These are phyloP conservation scores for Diuraphis noxia DNA, from an alignment of 1,140 invertebrate genomes.

Conservation along the genomic window DNA sequence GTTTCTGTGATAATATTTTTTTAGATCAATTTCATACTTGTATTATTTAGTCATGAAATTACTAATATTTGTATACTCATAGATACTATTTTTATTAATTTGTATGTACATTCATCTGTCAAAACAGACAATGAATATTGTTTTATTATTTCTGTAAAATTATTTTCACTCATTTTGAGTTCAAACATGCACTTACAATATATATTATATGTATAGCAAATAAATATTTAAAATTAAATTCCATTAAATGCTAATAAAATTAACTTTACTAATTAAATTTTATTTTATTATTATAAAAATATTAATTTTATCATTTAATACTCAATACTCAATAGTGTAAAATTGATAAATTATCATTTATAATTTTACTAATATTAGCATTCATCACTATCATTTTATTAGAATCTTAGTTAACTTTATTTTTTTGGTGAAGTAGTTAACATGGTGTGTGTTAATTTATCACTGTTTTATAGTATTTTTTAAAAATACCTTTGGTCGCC, in stretches of 20 bases:
- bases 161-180: constrained; percentile 8
- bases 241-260: not conserved
- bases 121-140: constrained; percentile 30
- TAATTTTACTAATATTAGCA: too few species aligned
- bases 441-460: not conserved
- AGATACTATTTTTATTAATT: constrained; percentile 47
- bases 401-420: too few species aligned
- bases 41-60: constrained; percentile 37
- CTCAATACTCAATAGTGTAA: not conserved
- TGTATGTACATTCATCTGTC: constrained; percentile 34
- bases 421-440: too few species aligned
- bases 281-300: not conserved
- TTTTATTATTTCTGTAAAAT: constrained; percentile 18
- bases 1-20: constrained; percentile 44
- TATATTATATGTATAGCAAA: constrained; percentile 8
- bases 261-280: not conserved
- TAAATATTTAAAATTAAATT: not conserved
- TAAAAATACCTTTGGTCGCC: not conserved
- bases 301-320: not conserved
- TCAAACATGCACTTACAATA: not conserved
- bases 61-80: constrained; percentile 31
- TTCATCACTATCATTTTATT: too few species aligned
- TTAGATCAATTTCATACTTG: constrained; percentile 35
- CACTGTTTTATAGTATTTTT: not conserved
- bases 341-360: too few species aligned